Percentiles rank a stretch among this genome's conserved stretches.
phyloP scores from a whole-genome alignment of 2,113 vertebrate genomes.

The Azemiops feae region DNA sequence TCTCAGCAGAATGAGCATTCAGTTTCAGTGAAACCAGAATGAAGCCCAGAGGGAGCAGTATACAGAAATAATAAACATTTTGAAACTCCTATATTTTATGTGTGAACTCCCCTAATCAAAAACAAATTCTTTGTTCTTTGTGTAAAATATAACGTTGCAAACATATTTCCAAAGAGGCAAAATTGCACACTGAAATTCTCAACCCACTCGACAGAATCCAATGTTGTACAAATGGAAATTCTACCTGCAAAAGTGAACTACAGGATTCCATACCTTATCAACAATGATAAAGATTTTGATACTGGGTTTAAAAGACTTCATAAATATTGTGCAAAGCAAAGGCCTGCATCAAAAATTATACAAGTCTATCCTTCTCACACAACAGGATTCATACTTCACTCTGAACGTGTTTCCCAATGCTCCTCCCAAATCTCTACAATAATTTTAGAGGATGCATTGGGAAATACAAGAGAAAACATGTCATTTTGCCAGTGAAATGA shows the following conservation, averaged over 20 bases:
- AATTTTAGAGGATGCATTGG: background rate
- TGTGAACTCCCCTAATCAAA: background rate
- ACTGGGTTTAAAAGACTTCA: background rate
- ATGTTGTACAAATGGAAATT: background rate
- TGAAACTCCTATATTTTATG: background rate
- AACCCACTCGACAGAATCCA: background rate
- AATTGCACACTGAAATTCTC: background rate
- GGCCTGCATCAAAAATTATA: background rate
- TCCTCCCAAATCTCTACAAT: background rate
- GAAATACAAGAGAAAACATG: background rate
- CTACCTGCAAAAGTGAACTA: background rate
- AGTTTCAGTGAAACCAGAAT: background rate
- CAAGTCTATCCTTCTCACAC: background rate
- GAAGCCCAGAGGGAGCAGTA: constrained; percentile 23
- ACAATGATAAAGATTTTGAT: background rate
- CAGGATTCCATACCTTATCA: background rate
- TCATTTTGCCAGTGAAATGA: background rate
- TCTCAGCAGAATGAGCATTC: background rate
- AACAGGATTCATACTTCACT: background rate
- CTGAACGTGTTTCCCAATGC: background rate
- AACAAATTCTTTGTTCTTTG: background rate
- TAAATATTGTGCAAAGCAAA: background rate
- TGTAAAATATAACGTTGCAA: background rate
- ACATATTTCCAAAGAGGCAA: background rate
- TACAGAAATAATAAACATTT: background rate